Evolutionary conservation across 2,888 invertebrate genomes (phyloP), one percentile per base, ranked within the genome.

Genomic region (Nasonia oneida): DNA sequence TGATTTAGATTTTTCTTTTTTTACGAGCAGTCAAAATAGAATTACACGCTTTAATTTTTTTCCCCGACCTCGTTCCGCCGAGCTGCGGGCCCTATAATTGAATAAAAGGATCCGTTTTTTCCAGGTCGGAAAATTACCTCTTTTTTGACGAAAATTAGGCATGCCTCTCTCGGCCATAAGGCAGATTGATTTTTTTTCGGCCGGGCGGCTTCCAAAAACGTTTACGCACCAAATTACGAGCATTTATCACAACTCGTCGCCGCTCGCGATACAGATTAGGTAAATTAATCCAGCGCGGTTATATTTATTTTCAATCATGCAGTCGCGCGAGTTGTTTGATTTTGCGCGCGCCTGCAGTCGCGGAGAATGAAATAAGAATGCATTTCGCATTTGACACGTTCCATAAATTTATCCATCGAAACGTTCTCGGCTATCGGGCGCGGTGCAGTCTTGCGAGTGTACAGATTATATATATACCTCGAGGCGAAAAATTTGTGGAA

Each of bases 331-430:
- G 23, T 23, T 23, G 23, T 23, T 23, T 23, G 23, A 23, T 23
- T 23, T 23, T 0, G 23, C 23, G 23, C 23, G 23, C 23, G 23
- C 23, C 23, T 23, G 23, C 23, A 23, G 23, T 23, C 0, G 23
- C 23, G 1, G 18, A 47, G 42, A 8, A 18, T 8, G 57, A 76
- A 83, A 47, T 29, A 77, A 70, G 53, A 77, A 77, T 64, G 61
- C 33, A 23, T 77, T 18, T 57, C 70, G 29, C 39, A n/a, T 70
- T 50, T 29, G 37, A n/a, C 23, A 47, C 29, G 47, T 14, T n/a
- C 47, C 47, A 76, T 81, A 85, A 81, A 85, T 81, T 81, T 70
- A 47, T 75, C 47, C n/a, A 81, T 76, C 29, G 80, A 84, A 80
- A 80, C 42, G 37, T 33, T 47, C 81, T 12, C 57, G 42, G 75